These are phyloP conservation scores for Pelodytes ibericus DNA, from an alignment of 2,797 vertebrate species.

Conservation along the genomic window DNA sequence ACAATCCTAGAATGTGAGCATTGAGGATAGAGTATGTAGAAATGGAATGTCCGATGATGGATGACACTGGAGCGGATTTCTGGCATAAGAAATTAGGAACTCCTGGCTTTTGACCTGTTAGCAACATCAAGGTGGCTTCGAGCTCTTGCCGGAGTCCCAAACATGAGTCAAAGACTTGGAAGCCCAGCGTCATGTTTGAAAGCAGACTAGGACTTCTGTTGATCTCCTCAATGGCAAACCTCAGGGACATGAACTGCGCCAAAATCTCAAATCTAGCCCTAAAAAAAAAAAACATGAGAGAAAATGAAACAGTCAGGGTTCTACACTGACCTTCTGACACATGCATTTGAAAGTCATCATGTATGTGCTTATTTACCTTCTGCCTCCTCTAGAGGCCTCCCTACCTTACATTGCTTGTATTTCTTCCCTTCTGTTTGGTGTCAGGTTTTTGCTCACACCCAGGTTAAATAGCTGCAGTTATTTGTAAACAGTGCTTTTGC, in stretches of 20 bases:
- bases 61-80: not conserved
- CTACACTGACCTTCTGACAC: no score
- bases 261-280: not conserved
- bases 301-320: no score
- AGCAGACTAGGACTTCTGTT: not conserved
- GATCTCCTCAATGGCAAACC: not conserved
- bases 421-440: no score
- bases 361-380: no score
- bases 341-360: no score
- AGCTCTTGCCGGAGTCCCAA: not conserved
- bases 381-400: no score
- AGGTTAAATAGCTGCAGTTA: no score
- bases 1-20: slow-evolving; percentile 49
- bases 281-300: no score
- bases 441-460: no score
- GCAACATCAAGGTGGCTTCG: not conserved
- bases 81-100: slow-evolving; percentile 49
- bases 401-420: no score
- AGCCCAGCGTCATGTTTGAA: not conserved
- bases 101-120: not conserved
- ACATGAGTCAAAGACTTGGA: slow-evolving; percentile 20
- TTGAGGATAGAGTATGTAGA: slow-evolving; percentile 34
- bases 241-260: not conserved
- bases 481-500: no score
- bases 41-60: slow-evolving; percentile 42